Evolutionary conservation across 2,888 invertebrate species (phyloP).

Genomic region (Megaustenia siamemsis): DNA sequence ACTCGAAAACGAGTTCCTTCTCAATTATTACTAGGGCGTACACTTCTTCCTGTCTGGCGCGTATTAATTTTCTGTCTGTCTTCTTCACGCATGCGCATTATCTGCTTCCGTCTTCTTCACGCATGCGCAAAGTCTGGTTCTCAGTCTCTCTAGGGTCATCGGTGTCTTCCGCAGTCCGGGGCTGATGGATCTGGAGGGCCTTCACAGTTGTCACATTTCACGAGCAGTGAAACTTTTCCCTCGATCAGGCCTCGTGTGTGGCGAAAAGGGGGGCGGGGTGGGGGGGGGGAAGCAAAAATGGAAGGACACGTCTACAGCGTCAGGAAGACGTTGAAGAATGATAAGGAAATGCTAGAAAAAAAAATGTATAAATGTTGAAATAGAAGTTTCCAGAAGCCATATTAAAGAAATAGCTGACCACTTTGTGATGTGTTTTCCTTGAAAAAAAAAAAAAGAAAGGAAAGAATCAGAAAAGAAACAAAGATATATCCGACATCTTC

Average conservation of each 20-base stretch:
- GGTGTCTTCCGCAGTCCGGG: constrained; percentile 27
- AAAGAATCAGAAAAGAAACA: too few relatives aligned
- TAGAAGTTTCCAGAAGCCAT: too few relatives aligned
- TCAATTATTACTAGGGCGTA: constrained; percentile 20
- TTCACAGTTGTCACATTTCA: constrained; percentile 21
- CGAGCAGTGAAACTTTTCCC: constrained; percentile 4
- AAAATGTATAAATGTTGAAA: too few relatives aligned
- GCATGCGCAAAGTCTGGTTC: constrained; percentile 25
- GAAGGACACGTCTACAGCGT: too few relatives aligned
- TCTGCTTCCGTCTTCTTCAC: constrained; percentile 26
- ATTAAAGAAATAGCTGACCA: too few relatives aligned
- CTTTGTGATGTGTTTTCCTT: too few relatives aligned
- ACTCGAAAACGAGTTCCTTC: constrained; percentile 7
- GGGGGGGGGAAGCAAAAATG: too few relatives aligned
- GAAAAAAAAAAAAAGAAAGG: too few relatives aligned
- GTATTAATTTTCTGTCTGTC: constrained; percentile 45
- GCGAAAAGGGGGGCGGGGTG: too few relatives aligned
- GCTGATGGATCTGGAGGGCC: constrained; percentile 35
- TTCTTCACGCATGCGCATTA: constrained; percentile 37
- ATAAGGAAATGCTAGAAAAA: too few relatives aligned
- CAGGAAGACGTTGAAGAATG: too few relatives aligned
- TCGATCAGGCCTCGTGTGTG: not conserved
- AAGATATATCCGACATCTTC: too few relatives aligned
- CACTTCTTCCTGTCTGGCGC: constrained; percentile 43
- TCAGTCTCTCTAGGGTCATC: constrained; percentile 19